phyloP scores from a whole-genome alignment of 2,888 invertebrate species.

The Temnothorax unifasciatus region DNA sequence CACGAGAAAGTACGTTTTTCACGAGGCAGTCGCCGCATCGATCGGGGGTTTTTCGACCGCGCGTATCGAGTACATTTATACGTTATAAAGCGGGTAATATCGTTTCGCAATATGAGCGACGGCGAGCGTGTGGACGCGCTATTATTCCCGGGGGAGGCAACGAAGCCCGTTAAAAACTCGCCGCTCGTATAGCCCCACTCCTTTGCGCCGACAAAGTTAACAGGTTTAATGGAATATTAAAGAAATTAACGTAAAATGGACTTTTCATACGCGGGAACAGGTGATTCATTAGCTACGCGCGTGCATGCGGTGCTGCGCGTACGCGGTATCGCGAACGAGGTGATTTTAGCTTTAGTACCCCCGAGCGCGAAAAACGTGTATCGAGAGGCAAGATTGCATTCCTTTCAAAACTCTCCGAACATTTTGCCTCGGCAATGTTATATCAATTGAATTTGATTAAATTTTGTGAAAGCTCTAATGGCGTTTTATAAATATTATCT shows the following conservation, averaged over 20 bases:
- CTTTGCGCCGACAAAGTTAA: slow-evolving; percentile 39
- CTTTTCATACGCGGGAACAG: slow-evolving; percentile 42
- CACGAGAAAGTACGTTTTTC: slow-evolving; percentile 15
- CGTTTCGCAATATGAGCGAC: slow-evolving; percentile 32
- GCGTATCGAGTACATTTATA: slow-evolving; percentile 49
- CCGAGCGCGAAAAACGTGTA: background rate
- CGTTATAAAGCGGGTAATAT: slow-evolving; percentile 47
- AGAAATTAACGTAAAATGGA: slow-evolving; percentile 50
- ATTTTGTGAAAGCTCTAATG: background rate
- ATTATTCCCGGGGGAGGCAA: slow-evolving; percentile 45
- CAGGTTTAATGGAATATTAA: slow-evolving; percentile 53
- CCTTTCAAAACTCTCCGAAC: background rate
- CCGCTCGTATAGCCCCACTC: slow-evolving; percentile 9
- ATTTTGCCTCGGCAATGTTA: background rate
- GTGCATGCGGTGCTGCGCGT: background rate
- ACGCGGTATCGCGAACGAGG: slow-evolving; percentile 15
- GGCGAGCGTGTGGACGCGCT: slow-evolving; percentile 25
- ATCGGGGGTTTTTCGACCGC: slow-evolving; percentile 35
- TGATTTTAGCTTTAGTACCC: slow-evolving; percentile 31
- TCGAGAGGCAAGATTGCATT: slow-evolving; percentile 27
- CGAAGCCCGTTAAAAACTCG: slow-evolving; percentile 34
- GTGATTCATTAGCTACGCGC: slow-evolving; percentile 46
- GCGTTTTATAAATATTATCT: background rate
- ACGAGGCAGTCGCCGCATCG: slow-evolving; percentile 21
- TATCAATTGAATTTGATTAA: background rate